Evolutionary conservation across 1,140 invertebrate genomes (phyloP), one percentile per base, ranked within the genome.

Genomic region (Thaumatotibia leucotreta): DNA sequence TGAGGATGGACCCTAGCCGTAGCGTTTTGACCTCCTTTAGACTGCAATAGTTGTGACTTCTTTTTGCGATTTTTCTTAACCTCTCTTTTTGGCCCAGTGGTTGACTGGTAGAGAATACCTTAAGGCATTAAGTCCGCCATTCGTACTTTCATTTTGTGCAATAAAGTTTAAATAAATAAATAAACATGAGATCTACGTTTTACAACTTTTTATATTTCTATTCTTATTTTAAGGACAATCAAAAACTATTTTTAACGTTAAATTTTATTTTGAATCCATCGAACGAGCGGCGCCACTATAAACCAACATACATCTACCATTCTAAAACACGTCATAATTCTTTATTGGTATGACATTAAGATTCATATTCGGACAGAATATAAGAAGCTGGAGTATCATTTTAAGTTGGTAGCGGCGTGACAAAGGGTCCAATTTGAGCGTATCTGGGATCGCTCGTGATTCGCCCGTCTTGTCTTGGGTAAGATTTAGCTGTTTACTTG

Each of bases 401-500:
- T 14, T 29, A 58, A 14, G 52, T 58, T 58, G 27, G 52, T 31
- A 45, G 39, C 52, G 52, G 52, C 52, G 52, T 58, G 52, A 58
- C 52, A 58, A 58, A 58, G 52, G 52, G 52, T 58, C 52, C 52
- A 29, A 58, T 58, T 58, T 31, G 27, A 58, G 52, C 52, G 27
- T 58, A 58, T 58, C 52, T 29, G 23, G 4, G 23, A 24, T 54
- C 23, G 52, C 52, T 27, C 27, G 52, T 58, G 52, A 58, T 29
- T 58, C 52, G n/a, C 24, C 24, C 29, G 52, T 29, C 23, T 58
- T 58, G 11, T 58, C n/a, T 29, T 58, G 52, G 24, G n/a, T 29
- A n/a, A 58, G 52, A 58, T 58, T 58, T 58, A 14, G 17, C 24
- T 29, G 52, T 58, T 58, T 58, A 58, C 52, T 58, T 58, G 52